phyloP scores from a whole-genome alignment of 2,113 vertebrate species.

The Percopsis transmontana region DNA sequence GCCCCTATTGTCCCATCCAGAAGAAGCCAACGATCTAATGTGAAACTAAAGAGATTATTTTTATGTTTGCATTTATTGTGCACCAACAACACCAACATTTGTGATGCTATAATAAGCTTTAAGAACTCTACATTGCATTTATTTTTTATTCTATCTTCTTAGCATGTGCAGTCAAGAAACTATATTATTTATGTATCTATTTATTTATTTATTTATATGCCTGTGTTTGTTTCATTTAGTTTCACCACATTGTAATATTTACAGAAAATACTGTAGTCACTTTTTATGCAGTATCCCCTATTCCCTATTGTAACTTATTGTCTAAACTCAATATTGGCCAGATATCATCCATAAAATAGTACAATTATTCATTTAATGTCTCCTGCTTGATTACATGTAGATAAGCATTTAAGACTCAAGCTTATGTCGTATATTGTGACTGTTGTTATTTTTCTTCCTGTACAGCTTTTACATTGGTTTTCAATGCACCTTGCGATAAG shows the following conservation, averaged over 20 bases:
- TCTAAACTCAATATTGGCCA: constrained; percentile 7
- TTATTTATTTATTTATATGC: constrained; percentile 1
- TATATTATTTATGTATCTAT: constrained; percentile 1
- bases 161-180: constrained; percentile 47
- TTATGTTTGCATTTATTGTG: constrained; percentile 26
- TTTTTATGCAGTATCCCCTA: background rate
- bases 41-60: constrained; percentile 43
- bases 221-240: constrained; percentile 5
- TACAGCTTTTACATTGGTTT: constrained; percentile 28
- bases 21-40: constrained; percentile 6
- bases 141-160: constrained; percentile 30
- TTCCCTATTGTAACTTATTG: constrained; percentile 8
- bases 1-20: constrained; percentile 6
- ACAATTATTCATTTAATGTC: background rate
- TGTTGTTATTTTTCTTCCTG: constrained; percentile 5
- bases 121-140: too few species aligned
- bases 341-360: constrained; percentile 2
- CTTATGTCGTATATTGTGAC: constrained; percentile 28
- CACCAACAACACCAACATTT: constrained; percentile 22
- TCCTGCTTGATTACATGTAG: constrained; percentile 4
- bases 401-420: constrained; percentile 24
- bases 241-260: constrained; percentile 11
- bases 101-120: constrained; percentile 45
- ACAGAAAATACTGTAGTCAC: constrained; percentile 9
- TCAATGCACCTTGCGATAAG: constrained; percentile 19